Base-by-base conservation (phyloP, 2,797 vertebrate species). In the Podargus strigoides region DNA sequence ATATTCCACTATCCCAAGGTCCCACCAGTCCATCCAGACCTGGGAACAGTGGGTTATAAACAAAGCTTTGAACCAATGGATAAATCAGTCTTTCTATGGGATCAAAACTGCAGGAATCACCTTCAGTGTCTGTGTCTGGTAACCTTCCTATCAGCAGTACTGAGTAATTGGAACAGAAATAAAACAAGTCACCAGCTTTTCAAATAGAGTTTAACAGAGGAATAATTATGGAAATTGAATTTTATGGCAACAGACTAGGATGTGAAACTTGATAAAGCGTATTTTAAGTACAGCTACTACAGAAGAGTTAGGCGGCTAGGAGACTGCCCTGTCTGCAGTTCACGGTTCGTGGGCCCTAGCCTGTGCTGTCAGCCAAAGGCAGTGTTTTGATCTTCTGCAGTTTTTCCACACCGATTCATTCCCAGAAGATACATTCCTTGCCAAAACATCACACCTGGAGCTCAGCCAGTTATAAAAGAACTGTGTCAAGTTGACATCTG, bases 101-200 rank as follows among this genome's bases (percentile, higher is more conserved):
- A 73, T 75, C 60, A 78, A 39, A 41, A 69, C 74, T 73, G 16
- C 52, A 73, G 68, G 44, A 87, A 79, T 75, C 22, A 36, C 24
- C 34, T 53, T n/a, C n/a, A 28, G 27, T 28, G 2, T 63, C 32
- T 44, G 23, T 59, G 32, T 50, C 34, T 80, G 64, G 28, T 90
- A 64, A 58, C 24, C 36, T 90, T 81, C 1, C 0, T 58, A 66
- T 73, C 32, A 66, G 28, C 22, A 85, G 8, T 30, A 52, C 9
- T 67, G 59, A 93, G 67, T 52, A 90, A 82, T 73, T 19, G 77
- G 32, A 92, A 85, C 30, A 82, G 63, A 92, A 95, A 89, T 68
- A 66, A 86, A 93, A 64, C 28, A 87, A 90, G 32, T 55, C 37
- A 69, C 66, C 34, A 83, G 17, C 28, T 81, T 81, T 93, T 55